phyloP scores from a whole-genome alignment of 2,888 invertebrate genomes.

The Drosophila colorata region DNA sequence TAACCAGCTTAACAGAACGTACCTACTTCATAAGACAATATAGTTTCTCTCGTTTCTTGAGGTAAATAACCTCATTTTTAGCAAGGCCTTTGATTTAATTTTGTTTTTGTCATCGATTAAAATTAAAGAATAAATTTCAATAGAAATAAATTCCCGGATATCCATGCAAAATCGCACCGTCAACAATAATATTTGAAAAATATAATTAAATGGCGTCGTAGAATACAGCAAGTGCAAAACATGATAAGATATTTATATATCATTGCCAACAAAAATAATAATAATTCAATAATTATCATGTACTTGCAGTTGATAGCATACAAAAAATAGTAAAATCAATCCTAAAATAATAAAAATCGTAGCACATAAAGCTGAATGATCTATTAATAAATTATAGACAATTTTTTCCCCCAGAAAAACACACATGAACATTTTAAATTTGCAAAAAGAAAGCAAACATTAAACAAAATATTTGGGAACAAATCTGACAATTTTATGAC shows the following conservation, averaged over 20 bases:
- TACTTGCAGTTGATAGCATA: no score
- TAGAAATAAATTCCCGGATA: neutral
- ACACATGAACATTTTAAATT: no score
- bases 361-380: neutral
- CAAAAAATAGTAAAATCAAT: no score
- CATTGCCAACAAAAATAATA: constrained; percentile 1
- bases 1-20: neutral
- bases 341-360: neutral
- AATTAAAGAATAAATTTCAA: constrained; percentile 8
- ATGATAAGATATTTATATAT: constrained; percentile 28
- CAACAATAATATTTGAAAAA: neutral
- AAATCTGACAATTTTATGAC: no score
- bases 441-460: no score
- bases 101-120: neutral
- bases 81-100: neutral
- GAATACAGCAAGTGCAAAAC: neutral
- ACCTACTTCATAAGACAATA: no score
- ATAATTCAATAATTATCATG: neutral
- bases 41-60: neutral
- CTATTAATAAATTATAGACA: no score
- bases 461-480: no score
- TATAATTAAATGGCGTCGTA: constrained; percentile 24
- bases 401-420: no score
- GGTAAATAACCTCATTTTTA: neutral
- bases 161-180: neutral